Evolutionary conservation across 2,888 invertebrate genomes (phyloP), one percentile per base, ranked within the genome.

Genomic region (Leucoma salicis): DNA sequence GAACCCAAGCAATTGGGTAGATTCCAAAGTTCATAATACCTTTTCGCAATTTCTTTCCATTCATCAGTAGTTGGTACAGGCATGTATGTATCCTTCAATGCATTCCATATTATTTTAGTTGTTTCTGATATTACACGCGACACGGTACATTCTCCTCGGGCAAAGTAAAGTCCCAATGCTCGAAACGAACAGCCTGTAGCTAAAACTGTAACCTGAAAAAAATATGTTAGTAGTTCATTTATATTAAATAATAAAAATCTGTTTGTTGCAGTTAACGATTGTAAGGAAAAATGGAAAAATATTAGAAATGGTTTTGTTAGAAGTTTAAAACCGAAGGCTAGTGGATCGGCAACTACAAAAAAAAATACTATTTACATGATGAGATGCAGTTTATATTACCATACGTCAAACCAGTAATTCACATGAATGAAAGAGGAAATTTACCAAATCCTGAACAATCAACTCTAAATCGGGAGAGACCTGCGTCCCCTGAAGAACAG

Each of bases 91-190:
- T 42, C 32, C 32, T 21, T 46, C 15, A 36, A 29, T 32, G 32
- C 42, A 31, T 29, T 38, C 40, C 36, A 46, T 33, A 46, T 40
- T 28, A 40, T 32, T 36, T 33, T 29, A 28, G 40, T 41, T 35
- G 44, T 44, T 32, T 45, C 45, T 37, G 40, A 25, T 36, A 38
- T 28, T 13, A 45, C 37, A 21, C 37, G 40, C 18, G 45, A 36
- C 21, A 40, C 28, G 14, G 45, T 45, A 25, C 37, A 37, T 37
- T 40, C 37, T 45, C 40, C 45, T 45, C 40, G 35, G 21, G 40
- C 40, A 45, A 40, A 36, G 33, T 39, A 45, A 36, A 33, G 14
- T 28, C 15, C 16, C 12, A 35, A 13, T 32, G 29, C 31, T 35
- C 29, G 13, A 35, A 40, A 31, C 31, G 31, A 29, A 31, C 14